A percentile compares a stretch with the other conserved stretches of the same genome.
These are phyloP conservation scores for Microcebus lehilahytsara DNA, from an alignment of 2,113 vertebrate species.

Conservation along the genomic window DNA sequence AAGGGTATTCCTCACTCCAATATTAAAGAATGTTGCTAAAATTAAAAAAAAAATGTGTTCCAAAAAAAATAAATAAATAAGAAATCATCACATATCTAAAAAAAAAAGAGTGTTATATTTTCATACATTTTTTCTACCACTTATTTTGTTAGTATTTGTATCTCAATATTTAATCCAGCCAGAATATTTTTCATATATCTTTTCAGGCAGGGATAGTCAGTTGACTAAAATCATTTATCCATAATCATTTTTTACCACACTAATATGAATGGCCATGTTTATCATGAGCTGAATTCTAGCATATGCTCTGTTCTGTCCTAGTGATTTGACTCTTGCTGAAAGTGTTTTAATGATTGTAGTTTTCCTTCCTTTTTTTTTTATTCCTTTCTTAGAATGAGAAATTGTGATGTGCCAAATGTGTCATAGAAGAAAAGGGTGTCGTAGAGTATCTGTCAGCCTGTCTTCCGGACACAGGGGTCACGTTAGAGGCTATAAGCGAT, in stretches of 20 bases:
- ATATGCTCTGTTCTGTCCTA: neutral
- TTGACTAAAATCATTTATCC: constrained; percentile 2
- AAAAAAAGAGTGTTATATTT: constrained; percentile 21
- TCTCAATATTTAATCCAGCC: neutral
- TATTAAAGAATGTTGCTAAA: neutral
- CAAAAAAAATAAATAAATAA: no score
- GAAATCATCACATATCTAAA: no score
- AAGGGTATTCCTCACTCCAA: neutral
- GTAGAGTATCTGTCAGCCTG: neutral
- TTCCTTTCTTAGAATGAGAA: constrained; percentile 46
- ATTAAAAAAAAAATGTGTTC: no score
- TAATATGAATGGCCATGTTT: neutral
- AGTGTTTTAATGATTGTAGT: constrained; percentile 51
- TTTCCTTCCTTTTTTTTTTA: neutral
- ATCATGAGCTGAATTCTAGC: neutral
- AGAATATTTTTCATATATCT: constrained; percentile 33
- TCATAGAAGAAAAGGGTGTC: neutral
- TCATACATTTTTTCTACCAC: neutral
- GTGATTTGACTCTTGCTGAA: constrained; percentile 14
- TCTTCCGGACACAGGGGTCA: neutral
- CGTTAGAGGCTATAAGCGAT: constrained; percentile 13
- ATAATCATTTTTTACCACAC: neutral
- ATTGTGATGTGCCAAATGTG: constrained; percentile 7
- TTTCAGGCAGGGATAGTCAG: neutral
- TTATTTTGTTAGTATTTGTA: constrained; percentile 14